phyloP scores from a whole-genome alignment of 2,113 vertebrate genomes.

The Alligator mississippiensis region DNA sequence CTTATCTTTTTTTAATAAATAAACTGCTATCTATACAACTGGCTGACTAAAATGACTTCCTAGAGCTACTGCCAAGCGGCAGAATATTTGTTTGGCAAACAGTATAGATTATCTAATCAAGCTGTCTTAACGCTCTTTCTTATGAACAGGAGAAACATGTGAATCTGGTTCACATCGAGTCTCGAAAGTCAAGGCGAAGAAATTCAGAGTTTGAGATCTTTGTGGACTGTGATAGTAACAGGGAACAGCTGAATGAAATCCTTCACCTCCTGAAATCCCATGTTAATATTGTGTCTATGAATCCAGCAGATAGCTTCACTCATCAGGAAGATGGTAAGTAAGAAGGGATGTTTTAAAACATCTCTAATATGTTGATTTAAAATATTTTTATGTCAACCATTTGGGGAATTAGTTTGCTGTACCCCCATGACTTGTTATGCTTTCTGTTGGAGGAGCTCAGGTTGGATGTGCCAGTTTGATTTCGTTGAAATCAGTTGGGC shows the following conservation, averaged over 20 bases:
- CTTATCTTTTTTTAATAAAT: not conserved
- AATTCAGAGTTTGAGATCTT: conserved; percentile 98
- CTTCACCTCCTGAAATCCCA: conserved; percentile 92
- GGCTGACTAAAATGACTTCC: not conserved
- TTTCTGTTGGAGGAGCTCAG: not conserved
- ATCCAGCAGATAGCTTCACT: conserved; percentile 82
- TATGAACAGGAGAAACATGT: conserved; percentile 91
- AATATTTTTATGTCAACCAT: not conserved
- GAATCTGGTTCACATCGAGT: conserved; percentile 96
- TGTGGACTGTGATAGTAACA: conserved; percentile 94
- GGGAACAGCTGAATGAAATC: conserved; percentile 93
- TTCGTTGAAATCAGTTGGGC: not conserved
- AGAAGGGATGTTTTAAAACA: not conserved
- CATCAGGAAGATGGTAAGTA: conserved; percentile 82
- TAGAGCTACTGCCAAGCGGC: not conserved
- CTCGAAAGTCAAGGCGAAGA: conserved; percentile 92
- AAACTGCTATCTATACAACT: not conserved
- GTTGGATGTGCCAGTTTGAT: not conserved
- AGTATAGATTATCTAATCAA: not conserved
- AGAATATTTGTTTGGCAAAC: not conserved
- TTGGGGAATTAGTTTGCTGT: not conserved
- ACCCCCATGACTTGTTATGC: not conserved
- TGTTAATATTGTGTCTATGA: conserved; percentile 87
- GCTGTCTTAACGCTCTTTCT: not conserved
- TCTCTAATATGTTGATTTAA: not conserved